A percentile compares a stretch with the other conserved stretches of the same genome.
Conservation (phyloP, 2,888 invertebrate genomes). For the Calameuta filiformis region DNA sequence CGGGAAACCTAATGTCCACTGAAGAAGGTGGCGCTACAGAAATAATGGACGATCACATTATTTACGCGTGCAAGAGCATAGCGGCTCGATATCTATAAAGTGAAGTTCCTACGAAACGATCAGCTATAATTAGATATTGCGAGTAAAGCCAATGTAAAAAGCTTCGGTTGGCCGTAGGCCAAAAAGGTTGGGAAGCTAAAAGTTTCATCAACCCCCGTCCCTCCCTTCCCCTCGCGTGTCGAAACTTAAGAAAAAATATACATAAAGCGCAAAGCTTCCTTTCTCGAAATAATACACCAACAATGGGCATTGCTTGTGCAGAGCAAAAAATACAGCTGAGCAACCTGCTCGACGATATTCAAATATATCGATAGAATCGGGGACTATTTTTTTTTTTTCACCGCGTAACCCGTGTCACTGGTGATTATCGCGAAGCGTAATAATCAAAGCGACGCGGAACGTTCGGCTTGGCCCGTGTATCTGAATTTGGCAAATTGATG, state of each 20-base stretch:
- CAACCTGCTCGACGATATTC: background rate
- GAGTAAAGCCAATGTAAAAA: background rate
- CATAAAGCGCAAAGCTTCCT: background rate
- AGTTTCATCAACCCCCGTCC: background rate
- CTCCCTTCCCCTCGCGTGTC: background rate
- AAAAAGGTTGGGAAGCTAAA: background rate
- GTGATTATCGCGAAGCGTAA: background rate
- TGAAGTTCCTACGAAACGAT: background rate
- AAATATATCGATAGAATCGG: background rate
- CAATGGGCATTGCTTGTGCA: background rate
- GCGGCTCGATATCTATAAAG: background rate
- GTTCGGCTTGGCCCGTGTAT: background rate
- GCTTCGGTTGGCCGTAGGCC: background rate
- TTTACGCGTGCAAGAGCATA: background rate
- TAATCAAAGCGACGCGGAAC: background rate
- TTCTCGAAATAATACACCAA: background rate
- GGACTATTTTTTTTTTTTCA: no score
- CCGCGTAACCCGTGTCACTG: no score
- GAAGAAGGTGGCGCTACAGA: background rate
- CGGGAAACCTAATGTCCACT: background rate
- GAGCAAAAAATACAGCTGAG: background rate
- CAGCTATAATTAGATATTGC: background rate
- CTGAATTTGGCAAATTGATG: background rate
- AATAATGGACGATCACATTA: background rate
- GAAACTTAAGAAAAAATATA: background rate